Evolutionary conservation across 1,140 invertebrate species (phyloP).

Genomic region (Lineus longissimus): DNA sequence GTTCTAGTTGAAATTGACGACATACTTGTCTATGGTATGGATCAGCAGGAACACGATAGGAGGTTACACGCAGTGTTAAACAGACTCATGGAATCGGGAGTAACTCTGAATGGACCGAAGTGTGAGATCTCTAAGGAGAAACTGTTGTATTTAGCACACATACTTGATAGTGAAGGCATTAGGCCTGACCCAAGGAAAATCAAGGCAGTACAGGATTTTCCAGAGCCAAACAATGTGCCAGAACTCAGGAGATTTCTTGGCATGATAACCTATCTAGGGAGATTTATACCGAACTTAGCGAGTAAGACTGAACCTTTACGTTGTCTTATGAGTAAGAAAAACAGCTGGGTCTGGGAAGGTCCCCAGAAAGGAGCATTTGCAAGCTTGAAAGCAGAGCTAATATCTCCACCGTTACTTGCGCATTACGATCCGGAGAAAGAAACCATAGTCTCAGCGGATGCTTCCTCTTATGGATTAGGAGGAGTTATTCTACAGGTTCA

Average conservation of each 20-base stretch:
- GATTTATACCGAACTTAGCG: constrained; percentile 14
- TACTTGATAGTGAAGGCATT: neutral
- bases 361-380: constrained; percentile 14
- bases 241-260: constrained; percentile 28
- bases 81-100: too few relatives aligned
- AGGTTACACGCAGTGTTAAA: too few relatives aligned
- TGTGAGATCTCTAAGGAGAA: too few relatives aligned
- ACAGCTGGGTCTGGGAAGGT: constrained; percentile 13
- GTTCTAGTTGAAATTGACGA: too few relatives aligned
- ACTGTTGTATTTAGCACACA: neutral
- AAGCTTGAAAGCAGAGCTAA: constrained; percentile 13
- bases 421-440: constrained; percentile 15
- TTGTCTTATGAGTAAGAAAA: constrained; percentile 11
- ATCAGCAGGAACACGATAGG: too few relatives aligned
- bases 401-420: constrained; percentile 8
- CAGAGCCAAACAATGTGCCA: too few relatives aligned
- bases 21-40: too few relatives aligned
- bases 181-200: neutral
- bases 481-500: constrained; percentile 18
- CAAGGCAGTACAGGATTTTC: neutral
- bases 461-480: constrained; percentile 11
- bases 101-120: too few relatives aligned
- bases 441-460: constrained; percentile 16
- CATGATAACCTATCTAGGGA: constrained; percentile 19
- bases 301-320: constrained; percentile 12